These are phyloP conservation scores for Xylota sylvarum DNA, from an alignment of 2,888 invertebrate species.

Conservation along the genomic window DNA sequence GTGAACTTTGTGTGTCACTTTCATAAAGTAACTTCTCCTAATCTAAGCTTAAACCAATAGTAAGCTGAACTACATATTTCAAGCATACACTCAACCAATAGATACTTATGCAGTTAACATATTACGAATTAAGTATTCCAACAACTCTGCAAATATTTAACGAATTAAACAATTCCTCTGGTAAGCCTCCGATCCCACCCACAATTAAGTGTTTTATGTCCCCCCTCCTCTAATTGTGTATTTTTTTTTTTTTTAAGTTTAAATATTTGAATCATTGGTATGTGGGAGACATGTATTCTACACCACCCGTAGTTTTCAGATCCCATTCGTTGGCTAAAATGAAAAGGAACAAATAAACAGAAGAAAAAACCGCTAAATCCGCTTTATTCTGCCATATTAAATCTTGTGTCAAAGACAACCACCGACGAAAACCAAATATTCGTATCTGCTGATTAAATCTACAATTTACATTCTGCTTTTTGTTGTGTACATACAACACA, in stretches of 20 bases:
- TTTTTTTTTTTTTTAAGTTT: background rate
- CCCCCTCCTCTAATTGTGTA: background rate
- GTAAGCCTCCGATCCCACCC: background rate
- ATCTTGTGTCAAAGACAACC: conserved; percentile 35
- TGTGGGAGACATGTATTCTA: background rate
- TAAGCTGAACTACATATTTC: background rate
- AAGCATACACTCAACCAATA: background rate
- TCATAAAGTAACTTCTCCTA: background rate
- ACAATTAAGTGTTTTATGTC: conserved; percentile 1
- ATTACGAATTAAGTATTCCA: conserved; percentile 21
- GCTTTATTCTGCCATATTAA: conserved; percentile 33
- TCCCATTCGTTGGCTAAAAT: background rate
- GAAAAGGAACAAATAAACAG: background rate
- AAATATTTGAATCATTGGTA: conserved; percentile 27
- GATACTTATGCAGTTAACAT: background rate
- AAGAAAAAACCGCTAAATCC: conserved; percentile 39
- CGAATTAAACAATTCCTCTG: conserved; percentile 10
- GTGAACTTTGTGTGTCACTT: background rate
- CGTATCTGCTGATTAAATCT: conserved; percentile 55
- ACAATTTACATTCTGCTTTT: conserved; percentile 29
- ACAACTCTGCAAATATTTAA: conserved; percentile 36
- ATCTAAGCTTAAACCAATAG: background rate
- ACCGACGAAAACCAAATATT: conserved; percentile 40
- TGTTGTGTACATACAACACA: conserved; percentile 26
- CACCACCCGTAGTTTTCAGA: conserved; percentile 6